phyloP scores from a whole-genome alignment of 2,888 invertebrate species.

The Xanthorhoe spadicearia region DNA sequence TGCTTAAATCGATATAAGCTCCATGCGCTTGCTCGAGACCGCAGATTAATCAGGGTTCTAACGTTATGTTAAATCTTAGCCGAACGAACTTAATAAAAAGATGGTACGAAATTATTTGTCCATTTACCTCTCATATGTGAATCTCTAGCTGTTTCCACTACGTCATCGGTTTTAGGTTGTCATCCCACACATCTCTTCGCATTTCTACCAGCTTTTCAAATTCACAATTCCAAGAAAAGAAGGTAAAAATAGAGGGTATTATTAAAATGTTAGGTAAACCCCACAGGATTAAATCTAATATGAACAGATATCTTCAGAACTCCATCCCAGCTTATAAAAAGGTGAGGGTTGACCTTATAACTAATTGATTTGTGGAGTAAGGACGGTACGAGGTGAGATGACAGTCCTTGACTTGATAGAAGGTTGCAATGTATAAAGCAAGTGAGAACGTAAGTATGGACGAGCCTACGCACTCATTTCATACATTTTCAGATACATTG shows the following conservation, averaged over 20 bases:
- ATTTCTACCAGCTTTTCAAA: too few relatives aligned
- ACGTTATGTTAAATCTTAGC: conserved; percentile 60
- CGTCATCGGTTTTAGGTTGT: too few relatives aligned
- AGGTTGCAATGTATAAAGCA: neutral
- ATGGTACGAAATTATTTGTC: too few relatives aligned
- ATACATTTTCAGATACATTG: too few relatives aligned
- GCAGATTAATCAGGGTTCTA: conserved; percentile 76
- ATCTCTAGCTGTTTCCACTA: too few relatives aligned
- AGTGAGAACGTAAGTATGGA: too few relatives aligned
- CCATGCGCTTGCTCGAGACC: conserved; percentile 66
- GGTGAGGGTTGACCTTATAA: neutral
- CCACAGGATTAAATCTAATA: neutral
- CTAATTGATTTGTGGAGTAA: neutral
- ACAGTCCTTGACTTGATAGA: neutral
- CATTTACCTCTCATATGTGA: too few relatives aligned
- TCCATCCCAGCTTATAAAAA: neutral
- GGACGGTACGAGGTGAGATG: neutral
- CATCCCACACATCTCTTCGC: too few relatives aligned
- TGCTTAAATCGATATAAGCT: conserved; percentile 77
- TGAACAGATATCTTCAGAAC: neutral
- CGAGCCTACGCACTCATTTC: too few relatives aligned
- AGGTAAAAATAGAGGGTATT: neutral
- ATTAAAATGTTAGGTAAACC: neutral
- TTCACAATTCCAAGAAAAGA: neutral
- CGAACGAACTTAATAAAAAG: conserved; percentile 29